Evolutionary conservation across 2,888 invertebrate genomes (phyloP).

Genomic region (Leucophenga maculata): DNA sequence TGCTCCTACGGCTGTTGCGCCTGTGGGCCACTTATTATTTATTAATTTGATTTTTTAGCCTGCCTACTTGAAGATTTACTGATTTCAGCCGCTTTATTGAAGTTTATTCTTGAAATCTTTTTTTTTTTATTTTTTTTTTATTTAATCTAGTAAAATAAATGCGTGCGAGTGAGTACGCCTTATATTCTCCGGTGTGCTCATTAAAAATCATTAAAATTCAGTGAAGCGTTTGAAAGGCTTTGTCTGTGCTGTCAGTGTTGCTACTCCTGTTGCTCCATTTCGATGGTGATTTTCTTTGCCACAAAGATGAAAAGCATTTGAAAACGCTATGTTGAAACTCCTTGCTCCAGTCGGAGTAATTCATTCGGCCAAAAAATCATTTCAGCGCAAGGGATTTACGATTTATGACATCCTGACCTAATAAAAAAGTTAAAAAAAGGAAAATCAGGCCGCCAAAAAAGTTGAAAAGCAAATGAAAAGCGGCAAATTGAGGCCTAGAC

Average conservation of each 20-base stretch:
- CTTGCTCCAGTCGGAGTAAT: conserved; percentile 11
- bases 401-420: neutral
- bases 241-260: neutral
- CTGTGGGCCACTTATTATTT: conserved; percentile 39
- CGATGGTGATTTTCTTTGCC: neutral
- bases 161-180: neutral
- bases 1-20: neutral
- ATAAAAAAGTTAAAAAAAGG: neutral
- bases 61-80: conserved; percentile 10
- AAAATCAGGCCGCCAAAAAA: neutral
- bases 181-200: conserved; percentile 29
- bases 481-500: too few species aligned
- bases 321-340: neutral
- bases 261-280: neutral
- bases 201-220: conserved; percentile 61
- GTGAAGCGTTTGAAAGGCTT: conserved; percentile 51
- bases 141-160: neutral
- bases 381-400: conserved; percentile 6
- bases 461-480: too few species aligned
- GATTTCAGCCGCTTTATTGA: conserved; percentile 19
- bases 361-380: conserved; percentile 23
- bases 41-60: conserved; percentile 54
- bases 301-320: neutral
- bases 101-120: neutral
- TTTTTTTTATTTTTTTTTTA: neutral